These are phyloP conservation scores for Oncorhynchus keta DNA, from an alignment of 2,113 vertebrate genomes.

Conservation along the genomic window DNA sequence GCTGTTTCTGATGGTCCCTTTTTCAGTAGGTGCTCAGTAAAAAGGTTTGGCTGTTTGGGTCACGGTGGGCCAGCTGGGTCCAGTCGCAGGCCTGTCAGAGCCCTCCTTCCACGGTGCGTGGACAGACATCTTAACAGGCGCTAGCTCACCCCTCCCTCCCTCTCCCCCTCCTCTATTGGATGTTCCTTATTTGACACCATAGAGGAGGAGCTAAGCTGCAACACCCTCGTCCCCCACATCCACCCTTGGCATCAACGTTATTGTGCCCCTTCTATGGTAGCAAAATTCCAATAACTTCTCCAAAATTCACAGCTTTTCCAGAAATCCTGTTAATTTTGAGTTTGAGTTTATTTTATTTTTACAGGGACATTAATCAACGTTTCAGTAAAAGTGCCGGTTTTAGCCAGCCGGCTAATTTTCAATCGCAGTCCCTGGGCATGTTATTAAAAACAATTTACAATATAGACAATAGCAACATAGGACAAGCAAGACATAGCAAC, in stretches of 20 bases:
- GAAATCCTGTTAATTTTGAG: background rate
- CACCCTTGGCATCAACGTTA: background rate
- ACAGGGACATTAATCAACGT: too few relatives aligned
- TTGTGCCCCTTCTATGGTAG: background rate
- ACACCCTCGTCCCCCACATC: background rate
- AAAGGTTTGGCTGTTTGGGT: constrained; percentile 20
- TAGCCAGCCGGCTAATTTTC: too few relatives aligned
- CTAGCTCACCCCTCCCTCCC: background rate
- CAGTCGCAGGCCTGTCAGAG: constrained; percentile 19
- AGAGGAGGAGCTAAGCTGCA: background rate
- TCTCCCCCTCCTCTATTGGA: background rate
- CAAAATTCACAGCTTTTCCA: background rate
- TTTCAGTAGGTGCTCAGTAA: constrained; percentile 21
- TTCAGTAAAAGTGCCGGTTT: too few relatives aligned
- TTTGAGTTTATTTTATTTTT: too few relatives aligned
- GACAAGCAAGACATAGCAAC: too few relatives aligned
- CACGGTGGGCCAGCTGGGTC: background rate
- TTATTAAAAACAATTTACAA: too few relatives aligned
- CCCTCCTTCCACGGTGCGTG: constrained; percentile 33
- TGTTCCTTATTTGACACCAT: background rate
- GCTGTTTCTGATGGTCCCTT: background rate
- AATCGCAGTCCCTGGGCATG: too few relatives aligned
- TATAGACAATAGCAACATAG: too few relatives aligned
- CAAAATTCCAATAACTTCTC: background rate
- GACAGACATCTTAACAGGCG: background rate